These are phyloP conservation scores for Amiota mariae DNA, from an alignment of 2,888 invertebrate genomes.

Conservation along the genomic window DNA sequence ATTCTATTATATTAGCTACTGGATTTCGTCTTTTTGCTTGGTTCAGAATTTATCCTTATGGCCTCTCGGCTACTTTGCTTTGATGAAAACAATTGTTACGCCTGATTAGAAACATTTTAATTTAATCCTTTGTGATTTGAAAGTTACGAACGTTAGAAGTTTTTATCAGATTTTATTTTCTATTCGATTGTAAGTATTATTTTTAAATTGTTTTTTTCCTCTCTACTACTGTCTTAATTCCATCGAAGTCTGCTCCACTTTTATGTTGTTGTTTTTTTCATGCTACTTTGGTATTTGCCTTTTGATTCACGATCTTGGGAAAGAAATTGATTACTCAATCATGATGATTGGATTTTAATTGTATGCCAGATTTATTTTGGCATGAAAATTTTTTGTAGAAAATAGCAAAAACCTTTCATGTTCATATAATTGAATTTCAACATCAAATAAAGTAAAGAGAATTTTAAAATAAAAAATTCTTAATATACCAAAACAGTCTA, in stretches of 20 bases:
- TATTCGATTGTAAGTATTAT: neutral
- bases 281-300: neutral
- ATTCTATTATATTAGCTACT: no score
- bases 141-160: constrained; percentile 13
- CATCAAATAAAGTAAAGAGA: no score
- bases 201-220: neutral
- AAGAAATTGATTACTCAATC: constrained; percentile 19
- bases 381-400: no score
- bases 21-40: no score
- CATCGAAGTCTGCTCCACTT: constrained; percentile 2
- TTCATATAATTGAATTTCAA: no score
- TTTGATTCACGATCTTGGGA: neutral
- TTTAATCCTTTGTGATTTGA: constrained; percentile 30
- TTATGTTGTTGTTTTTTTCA: neutral
- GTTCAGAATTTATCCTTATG: neutral
- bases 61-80: neutral
- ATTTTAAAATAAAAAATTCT: no score
- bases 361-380: neutral
- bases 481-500: no score
- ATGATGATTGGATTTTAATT: constrained; percentile 1
- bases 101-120: constrained; percentile 29
- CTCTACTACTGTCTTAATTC: neutral
- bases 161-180: neutral
- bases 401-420: no score
- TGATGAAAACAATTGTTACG: constrained; percentile 26